Conservation (phyloP, 2,113 vertebrate genomes). For the Microtus oregoni region DNA sequence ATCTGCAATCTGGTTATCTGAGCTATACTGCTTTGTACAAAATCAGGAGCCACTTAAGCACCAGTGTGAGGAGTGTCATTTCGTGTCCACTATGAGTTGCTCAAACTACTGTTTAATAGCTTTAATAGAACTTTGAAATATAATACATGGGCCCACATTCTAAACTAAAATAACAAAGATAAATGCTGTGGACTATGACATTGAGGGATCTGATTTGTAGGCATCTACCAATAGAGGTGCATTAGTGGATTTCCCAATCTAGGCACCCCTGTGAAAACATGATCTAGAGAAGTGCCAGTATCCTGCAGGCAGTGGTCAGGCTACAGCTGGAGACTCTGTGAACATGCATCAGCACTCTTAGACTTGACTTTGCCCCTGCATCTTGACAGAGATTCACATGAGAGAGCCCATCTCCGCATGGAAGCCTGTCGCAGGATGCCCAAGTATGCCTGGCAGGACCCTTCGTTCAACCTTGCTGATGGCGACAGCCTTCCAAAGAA, state of each 20-base stretch:
- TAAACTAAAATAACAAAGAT: background rate
- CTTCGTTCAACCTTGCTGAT: background rate
- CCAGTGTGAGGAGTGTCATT: background rate
- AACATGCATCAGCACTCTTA: background rate
- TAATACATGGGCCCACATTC: background rate
- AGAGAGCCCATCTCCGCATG: slow-evolving; percentile 70
- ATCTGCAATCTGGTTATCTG: background rate
- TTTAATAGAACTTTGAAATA: slow-evolving; percentile 19
- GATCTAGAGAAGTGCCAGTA: background rate
- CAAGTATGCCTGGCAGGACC: slow-evolving; percentile 73
- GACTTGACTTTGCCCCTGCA: background rate
- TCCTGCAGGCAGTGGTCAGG: background rate
- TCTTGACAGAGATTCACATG: slow-evolving; percentile 68
- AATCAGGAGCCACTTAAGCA: background rate
- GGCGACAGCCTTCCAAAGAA: slow-evolving; percentile 5
- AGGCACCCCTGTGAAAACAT: background rate
- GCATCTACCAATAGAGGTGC: background rate
- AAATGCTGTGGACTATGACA: background rate
- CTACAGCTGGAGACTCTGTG: background rate
- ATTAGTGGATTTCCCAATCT: background rate
- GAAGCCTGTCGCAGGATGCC: slow-evolving; percentile 27
- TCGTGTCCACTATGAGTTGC: background rate
- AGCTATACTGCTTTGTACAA: background rate
- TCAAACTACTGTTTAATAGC: background rate
- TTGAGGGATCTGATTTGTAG: slow-evolving; percentile 7